Evolutionary conservation across 2,113 vertebrate species (phyloP), one percentile per base, ranked within the genome.

Genomic region (Corythaixoides concolor): DNA sequence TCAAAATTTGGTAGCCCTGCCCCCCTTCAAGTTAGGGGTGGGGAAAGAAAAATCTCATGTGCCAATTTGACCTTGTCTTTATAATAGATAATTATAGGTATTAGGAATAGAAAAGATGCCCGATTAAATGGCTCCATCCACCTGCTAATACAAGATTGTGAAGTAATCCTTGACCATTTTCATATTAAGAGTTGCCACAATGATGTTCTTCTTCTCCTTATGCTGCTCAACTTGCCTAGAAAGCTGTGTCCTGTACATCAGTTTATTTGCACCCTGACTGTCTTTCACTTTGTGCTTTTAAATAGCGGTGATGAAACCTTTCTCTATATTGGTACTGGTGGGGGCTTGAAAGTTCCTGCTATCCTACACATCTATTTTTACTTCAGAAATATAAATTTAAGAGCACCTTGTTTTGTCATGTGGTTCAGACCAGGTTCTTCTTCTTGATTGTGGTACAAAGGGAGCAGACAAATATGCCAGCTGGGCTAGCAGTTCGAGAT

Each of bases 101-200:
- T 83, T 79, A 49, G 58, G 53, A 70, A 64, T 59, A 90, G 73
- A 88, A 67, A 77, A 89, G 32, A 78, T 90, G 75, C 55, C 88
- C 39, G 45, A 83, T 86, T 76, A 88, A 92, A 69, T 77, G 55
- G 24, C 74, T 68, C 23, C 20, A 63, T 35, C 53, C 66, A 95
- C 74, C 81, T 94, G 81, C 77, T 85, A 43, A 55, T 81, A 67
- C 70, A 85, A 79, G 74, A 83, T 35, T n/a, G 28, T 94, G 78
- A 72, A 79, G 74, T 75, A 93, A 90, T 72, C 78, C 62, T 56
- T 52, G 82, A 70, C 90, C 33, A 13, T 93, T 89, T 74, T 96
- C 92, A 83, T 76, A 39, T 18, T 90, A 87, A 84, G 88, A 93
- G 62, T 85, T 90, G 66, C 66, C 49, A 52, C 0, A 1, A 81